Base-by-base conservation (phyloP, 2,888 invertebrate genomes). In the Campoplex nolae region DNA sequence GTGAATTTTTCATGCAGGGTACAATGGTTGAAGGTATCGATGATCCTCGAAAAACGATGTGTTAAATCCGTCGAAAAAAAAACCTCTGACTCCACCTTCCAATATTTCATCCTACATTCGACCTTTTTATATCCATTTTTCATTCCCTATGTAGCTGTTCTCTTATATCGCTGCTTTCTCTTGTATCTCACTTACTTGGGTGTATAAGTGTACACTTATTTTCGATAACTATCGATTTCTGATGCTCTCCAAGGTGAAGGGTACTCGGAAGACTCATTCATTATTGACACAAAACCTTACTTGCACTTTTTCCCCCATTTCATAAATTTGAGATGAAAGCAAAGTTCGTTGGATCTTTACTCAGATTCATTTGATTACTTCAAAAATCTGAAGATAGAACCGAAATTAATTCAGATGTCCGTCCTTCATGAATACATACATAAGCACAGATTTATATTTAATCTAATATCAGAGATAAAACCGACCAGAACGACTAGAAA, bases 61-160 rank as follows among this genome's bases (percentile, higher is more conserved):
- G 70, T 70, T 70, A 18, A 80, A 80, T 71, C 51, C 62, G 62
- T 62, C 18, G 42, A 32, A 28, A 62, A 48, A 23, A 42, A 79
- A 56, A 7, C 48, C 35, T 65, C n/a, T 11, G 62, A 38, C 28
- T 56, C n/a, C 54, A 56, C 42, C 28, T 54, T 56, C 32, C 7
- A 42, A 16, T 79, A 79, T 79, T 79, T 79, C 71, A 58, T 28
- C 32, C 71, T 78, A 56, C 76, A 51, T 70, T 83, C 79, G 56
- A 80, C 56, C 73, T 71, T 83, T 79, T 54, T 83, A 51, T 42
- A 68, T 76, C 32, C 71, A 58, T 70, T 76, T 85, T 78, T 83
- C 70, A 54, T 84, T 84, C 67, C 42, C 32, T 45, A 74, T 58
- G 35, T 54, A 70, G 38, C 38, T 38, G 38, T 70, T 62, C 65